Percentiles rank a stretch among this genome's conserved stretches.
Conservation (phyloP, 2,888 invertebrate species). For the Phyllotreta cruciferae region DNA sequence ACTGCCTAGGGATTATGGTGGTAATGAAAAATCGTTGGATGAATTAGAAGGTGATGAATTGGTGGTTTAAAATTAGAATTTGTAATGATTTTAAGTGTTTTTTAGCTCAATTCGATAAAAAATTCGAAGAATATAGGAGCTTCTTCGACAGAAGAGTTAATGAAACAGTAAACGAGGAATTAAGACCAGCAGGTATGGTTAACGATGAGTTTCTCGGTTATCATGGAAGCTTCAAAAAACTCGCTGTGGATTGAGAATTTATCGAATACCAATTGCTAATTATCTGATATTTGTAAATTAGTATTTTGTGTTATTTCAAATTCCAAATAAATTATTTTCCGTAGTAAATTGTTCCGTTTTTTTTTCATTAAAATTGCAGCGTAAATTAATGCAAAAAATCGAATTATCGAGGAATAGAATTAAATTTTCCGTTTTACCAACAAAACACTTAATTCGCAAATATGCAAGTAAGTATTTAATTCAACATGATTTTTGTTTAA, state of each 20-base stretch:
- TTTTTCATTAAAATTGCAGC: too few relatives aligned
- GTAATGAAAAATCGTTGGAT: constrained; percentile 37
- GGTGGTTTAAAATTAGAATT: background rate
- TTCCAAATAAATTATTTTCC: too few relatives aligned
- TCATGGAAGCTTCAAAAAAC: constrained; percentile 49
- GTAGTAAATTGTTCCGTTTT: too few relatives aligned
- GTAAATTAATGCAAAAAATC: too few relatives aligned
- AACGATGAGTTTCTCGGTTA: constrained; percentile 49
- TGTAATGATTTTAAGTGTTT: constrained; percentile 4
- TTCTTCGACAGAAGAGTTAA: constrained; percentile 39
- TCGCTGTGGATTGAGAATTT: constrained; percentile 45
- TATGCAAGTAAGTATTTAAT: too few relatives aligned
- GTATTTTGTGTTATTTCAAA: too few relatives aligned
- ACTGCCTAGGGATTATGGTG: constrained; percentile 47
- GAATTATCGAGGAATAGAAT: too few relatives aligned
- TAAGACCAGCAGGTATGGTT: constrained; percentile 40
- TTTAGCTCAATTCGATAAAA: constrained; percentile 28
- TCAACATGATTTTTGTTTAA: too few relatives aligned
- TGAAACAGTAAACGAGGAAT: constrained; percentile 42
- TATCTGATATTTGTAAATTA: too few relatives aligned
- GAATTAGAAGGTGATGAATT: constrained; percentile 39
- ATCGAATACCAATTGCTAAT: background rate
- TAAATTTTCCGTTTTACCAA: too few relatives aligned
- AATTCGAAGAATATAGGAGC: constrained; percentile 34
- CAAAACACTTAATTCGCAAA: too few relatives aligned